phyloP scores from a whole-genome alignment of 2,797 vertebrate genomes.

The Heliangelus exortis region DNA sequence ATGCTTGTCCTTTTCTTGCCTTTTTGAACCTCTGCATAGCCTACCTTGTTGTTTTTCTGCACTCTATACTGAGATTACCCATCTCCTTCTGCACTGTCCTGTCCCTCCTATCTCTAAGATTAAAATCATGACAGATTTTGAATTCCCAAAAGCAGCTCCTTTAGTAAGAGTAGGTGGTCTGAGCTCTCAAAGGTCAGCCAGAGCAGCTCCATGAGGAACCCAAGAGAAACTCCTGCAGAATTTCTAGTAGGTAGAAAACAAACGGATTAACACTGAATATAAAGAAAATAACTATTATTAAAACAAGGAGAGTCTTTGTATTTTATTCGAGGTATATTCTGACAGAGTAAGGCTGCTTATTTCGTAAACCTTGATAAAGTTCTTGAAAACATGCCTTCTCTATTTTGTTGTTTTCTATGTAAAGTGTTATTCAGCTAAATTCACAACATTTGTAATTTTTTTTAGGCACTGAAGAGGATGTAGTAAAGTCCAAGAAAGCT shows the following conservation, averaged over 20 bases:
- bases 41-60: background rate
- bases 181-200: background rate
- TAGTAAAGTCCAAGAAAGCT: slow-evolving; percentile 90
- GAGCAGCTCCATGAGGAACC: background rate
- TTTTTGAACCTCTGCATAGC: background rate
- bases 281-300: slow-evolving; percentile 25
- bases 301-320: slow-evolving; percentile 13
- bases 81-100: background rate
- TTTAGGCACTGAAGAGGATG: slow-evolving; percentile 91
- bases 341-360: background rate
- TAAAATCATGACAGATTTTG: background rate
- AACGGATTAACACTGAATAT: background rate
- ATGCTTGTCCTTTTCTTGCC: background rate
- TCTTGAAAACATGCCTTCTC: background rate
- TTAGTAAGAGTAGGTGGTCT: background rate
- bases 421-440: background rate
- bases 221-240: background rate
- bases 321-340: background rate
- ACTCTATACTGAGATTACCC: background rate
- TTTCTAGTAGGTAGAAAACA: slow-evolving; percentile 8
- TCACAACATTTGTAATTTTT: slow-evolving; percentile 30
- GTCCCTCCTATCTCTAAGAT: background rate
- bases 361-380: background rate
- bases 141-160: background rate
- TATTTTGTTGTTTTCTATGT: slow-evolving; percentile 1